These are phyloP conservation scores for Hydriomena furcata DNA, from an alignment of 2,888 invertebrate species.

Conservation along the genomic window DNA sequence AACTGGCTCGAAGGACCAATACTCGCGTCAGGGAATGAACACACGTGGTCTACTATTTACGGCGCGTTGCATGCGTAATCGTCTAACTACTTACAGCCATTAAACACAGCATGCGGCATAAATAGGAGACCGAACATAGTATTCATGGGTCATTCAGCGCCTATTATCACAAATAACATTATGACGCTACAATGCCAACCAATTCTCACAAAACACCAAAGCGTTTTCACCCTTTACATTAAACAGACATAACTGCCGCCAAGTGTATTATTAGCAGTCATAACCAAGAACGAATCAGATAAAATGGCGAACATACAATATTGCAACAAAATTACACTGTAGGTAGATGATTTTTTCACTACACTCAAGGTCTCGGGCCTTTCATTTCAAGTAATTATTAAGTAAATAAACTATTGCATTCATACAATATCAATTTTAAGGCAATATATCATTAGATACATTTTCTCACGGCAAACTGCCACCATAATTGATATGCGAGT, in stretches of 20 bases:
- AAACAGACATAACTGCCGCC: conserved; percentile 42
- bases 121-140: background rate
- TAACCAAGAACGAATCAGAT: conserved; percentile 50
- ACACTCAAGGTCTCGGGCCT: conserved; percentile 41
- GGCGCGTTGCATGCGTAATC: background rate
- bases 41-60: background rate
- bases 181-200: conserved; percentile 17
- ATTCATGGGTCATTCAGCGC: conserved; percentile 5
- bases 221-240: conserved; percentile 48
- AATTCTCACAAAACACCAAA: conserved; percentile 17
- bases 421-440: conserved; percentile 50
- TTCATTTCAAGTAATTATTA: conserved; percentile 45
- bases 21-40: background rate
- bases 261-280: conserved; percentile 52
- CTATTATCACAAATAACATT: conserved; percentile 10
- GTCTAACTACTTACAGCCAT: background rate
- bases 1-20: conserved; percentile 4
- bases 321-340: conserved; percentile 43
- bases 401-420: conserved; percentile 51
- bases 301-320: conserved; percentile 46
- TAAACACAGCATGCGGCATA: background rate
- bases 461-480: conserved; percentile 45
- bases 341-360: conserved; percentile 36
- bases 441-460: conserved; percentile 51
- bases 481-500: conserved; percentile 59